Evolutionary conservation across 2,888 invertebrate species (phyloP).

Genomic region (Zaprionus bogoriensis): DNA sequence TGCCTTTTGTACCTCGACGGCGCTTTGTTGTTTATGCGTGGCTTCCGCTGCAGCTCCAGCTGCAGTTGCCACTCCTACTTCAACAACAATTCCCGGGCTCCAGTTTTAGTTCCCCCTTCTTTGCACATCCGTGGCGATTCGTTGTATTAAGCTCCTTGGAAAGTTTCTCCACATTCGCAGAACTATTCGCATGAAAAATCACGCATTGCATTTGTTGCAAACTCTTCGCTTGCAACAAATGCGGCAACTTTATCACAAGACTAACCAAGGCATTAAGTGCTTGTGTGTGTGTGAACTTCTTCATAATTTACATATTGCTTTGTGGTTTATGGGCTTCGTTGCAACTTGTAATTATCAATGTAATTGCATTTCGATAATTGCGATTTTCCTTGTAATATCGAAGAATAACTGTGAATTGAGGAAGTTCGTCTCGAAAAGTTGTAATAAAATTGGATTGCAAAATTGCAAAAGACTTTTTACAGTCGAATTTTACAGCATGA

Average conservation of each 20-base stretch:
- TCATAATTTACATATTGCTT: conserved; percentile 11
- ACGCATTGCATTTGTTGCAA: conserved; percentile 38
- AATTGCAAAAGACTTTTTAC: too few species aligned
- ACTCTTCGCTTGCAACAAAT: conserved; percentile 32
- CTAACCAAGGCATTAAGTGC: conserved; percentile 27
- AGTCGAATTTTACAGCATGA: too few species aligned
- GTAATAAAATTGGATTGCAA: too few species aligned
- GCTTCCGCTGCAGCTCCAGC: conserved; percentile 41
- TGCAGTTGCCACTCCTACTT: not conserved
- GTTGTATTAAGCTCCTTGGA: conserved; percentile 40
- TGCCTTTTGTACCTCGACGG: conserved; percentile 55
- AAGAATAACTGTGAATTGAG: too few species aligned
- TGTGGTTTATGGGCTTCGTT: conserved; percentile 26
- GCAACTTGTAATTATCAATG: conserved; percentile 1
- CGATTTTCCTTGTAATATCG: not conserved
- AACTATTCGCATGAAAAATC: conserved; percentile 59
- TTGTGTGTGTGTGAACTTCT: conserved; percentile 2
- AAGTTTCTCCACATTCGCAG: conserved; percentile 29
- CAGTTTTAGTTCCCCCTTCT: not conserved
- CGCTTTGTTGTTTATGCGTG: conserved; percentile 55
- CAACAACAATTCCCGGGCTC: too few species aligned
- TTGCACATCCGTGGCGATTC: conserved; percentile 1
- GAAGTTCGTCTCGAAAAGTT: too few species aligned
- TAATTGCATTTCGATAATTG: conserved; percentile 10
- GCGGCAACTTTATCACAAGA: conserved; percentile 29